Percentiles rank a stretch among this genome's conserved stretches.
phyloP scores from a whole-genome alignment of 2,888 invertebrate genomes.

The Siphlonurus alternatus region DNA sequence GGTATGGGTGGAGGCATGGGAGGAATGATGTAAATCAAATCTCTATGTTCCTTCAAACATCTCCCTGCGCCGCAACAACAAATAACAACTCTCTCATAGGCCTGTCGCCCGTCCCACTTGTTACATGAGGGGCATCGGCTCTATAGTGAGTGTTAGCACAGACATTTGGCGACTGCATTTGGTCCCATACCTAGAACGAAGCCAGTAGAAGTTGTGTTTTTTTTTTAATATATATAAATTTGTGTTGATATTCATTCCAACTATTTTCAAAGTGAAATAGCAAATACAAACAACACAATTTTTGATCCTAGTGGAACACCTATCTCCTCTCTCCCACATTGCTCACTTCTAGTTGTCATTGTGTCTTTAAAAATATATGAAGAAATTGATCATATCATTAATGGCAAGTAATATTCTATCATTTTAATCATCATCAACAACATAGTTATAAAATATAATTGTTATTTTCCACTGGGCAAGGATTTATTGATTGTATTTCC shows the following conservation, averaged over 20 bases:
- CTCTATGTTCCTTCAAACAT: not conserved
- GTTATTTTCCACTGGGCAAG: too few relatives aligned
- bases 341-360: too few relatives aligned
- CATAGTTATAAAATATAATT: too few relatives aligned
- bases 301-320: too few relatives aligned
- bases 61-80: not conserved
- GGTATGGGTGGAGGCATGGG: slow-evolving; percentile 47
- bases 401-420: too few relatives aligned
- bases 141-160: not conserved
- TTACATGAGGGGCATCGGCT: not conserved
- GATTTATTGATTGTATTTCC: too few relatives aligned
- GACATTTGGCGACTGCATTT: not conserved
- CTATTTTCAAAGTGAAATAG: not conserved
- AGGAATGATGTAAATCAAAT: slow-evolving; percentile 18
- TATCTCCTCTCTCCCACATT: too few relatives aligned
- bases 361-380: too few relatives aligned
- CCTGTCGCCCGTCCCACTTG: not conserved
- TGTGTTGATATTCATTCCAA: slow-evolving; percentile 2
- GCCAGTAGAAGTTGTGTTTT: not conserved
- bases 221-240: not conserved
- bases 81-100: not conserved
- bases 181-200: slow-evolving; percentile 1
- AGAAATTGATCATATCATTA: too few relatives aligned
- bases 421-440: too few relatives aligned
- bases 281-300: not conserved